Evolutionary conservation across 1,140 invertebrate genomes (phyloP).

Genomic region (Ceratina calcarata): DNA sequence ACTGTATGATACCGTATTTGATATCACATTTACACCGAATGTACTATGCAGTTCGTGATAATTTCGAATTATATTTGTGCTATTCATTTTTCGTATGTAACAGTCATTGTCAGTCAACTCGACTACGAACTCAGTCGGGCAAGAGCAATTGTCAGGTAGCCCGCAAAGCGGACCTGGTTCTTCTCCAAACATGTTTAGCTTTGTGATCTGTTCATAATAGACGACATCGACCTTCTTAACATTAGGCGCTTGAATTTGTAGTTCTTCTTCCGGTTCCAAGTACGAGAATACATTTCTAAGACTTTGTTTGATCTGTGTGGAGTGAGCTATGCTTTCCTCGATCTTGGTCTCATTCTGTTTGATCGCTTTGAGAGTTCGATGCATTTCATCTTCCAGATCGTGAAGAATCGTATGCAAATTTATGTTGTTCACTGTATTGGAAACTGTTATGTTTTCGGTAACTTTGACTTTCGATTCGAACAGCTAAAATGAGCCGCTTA

Average conservation of each 20-base stretch:
- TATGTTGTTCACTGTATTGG: slow-evolving; percentile 46
- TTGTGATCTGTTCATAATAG: slow-evolving; percentile 33
- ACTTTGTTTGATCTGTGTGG: not conserved
- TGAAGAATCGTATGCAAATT: not conserved
- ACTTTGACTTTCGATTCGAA: slow-evolving; percentile 55
- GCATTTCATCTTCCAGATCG: not conserved
- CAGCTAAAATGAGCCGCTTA: slow-evolving; percentile 50
- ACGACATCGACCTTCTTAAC: slow-evolving; percentile 44
- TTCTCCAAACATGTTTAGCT: slow-evolving; percentile 57
- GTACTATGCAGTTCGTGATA: slow-evolving; percentile 50
- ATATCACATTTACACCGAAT: slow-evolving; percentile 56
- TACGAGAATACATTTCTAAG: slow-evolving; percentile 59
- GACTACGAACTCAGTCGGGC: slow-evolving; percentile 59
- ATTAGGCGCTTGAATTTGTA: slow-evolving; percentile 50
- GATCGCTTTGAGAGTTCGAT: not conserved
- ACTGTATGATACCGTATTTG: slow-evolving; percentile 53
- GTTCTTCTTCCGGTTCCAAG: slow-evolving; percentile 56
- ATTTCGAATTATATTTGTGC: slow-evolving; percentile 45
- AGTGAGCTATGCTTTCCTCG: not conserved
- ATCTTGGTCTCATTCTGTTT: not conserved
- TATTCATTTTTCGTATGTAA: slow-evolving; percentile 25
- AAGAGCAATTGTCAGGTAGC: slow-evolving; percentile 62
- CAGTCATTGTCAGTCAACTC: slow-evolving; percentile 44
- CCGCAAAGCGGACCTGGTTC: slow-evolving; percentile 62
- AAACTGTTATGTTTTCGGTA: slow-evolving; percentile 33